These are phyloP conservation scores for Sebastiscus albofasciatus DNA, from an alignment of 2,797 vertebrate genomes.

Conservation along the genomic window DNA sequence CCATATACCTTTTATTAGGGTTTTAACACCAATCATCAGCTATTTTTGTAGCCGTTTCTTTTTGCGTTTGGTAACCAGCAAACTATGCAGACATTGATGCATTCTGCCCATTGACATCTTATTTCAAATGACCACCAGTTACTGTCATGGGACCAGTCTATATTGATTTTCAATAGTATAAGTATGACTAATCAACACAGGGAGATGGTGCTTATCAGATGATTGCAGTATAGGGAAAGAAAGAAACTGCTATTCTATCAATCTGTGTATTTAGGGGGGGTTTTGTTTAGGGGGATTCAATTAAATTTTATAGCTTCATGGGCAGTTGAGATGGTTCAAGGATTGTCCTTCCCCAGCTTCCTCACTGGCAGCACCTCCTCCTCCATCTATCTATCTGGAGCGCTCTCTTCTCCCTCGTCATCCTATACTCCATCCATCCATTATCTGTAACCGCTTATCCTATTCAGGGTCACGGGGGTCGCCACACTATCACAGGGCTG, in stretches of 20 bases:
- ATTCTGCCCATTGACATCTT: not conserved
- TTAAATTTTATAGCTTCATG: not conserved
- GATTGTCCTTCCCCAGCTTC: not conserved
- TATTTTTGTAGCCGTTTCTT: not conserved
- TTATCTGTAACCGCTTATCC: not conserved
- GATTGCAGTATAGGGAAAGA: not conserved
- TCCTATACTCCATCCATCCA: not conserved
- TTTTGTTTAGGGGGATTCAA: not conserved
- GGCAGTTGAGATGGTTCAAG: not conserved
- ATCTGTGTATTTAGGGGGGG: not conserved
- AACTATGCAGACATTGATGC: too few relatives aligned
- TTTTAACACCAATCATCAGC: not conserved
- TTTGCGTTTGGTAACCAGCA: too few relatives aligned
- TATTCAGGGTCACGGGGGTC: not conserved
- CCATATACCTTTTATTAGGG: too few relatives aligned
- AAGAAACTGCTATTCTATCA: not conserved
- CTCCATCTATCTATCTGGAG: not conserved
- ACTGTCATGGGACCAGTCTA: constrained; percentile 2
- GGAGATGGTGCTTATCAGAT: not conserved
- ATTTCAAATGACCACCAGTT: not conserved
- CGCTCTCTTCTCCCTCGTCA: not conserved
- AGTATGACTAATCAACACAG: constrained; percentile 13
- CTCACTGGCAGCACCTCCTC: not conserved
- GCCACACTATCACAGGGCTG: not conserved
- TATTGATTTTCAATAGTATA: constrained; percentile 38